phyloP scores from a whole-genome alignment of 2,797 vertebrate genomes.

The Furcifer pardalis region DNA sequence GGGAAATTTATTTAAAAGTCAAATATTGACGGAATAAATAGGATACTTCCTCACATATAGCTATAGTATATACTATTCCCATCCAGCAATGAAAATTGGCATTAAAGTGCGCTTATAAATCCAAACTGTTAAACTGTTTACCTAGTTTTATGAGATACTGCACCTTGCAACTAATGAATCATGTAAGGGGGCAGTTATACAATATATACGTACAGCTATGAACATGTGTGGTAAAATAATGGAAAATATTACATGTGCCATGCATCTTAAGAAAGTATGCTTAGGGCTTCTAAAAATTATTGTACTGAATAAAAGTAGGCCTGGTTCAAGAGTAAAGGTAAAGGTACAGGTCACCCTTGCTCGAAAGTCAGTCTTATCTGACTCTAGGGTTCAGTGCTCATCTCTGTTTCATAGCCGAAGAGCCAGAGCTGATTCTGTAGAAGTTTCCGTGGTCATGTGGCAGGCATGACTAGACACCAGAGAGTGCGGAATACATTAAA shows the following conservation, averaged over 20 bases:
- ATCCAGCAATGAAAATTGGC: not conserved
- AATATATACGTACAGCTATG: no score
- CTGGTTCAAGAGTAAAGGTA: no score
- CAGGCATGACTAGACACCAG: no score
- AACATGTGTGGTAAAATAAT: not conserved
- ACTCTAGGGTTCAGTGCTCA: no score
- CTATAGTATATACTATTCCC: conserved; percentile 12
- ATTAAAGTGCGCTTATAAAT: not conserved
- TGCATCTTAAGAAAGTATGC: not conserved
- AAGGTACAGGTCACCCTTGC: no score
- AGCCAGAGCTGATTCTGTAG: no score
- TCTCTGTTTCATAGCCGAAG: no score
- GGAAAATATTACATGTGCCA: not conserved
- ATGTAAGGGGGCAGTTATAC: not conserved
- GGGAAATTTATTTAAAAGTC: conserved; percentile 30
- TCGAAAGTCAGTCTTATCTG: no score
- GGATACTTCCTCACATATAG: conserved; percentile 43
- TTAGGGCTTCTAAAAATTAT: not conserved
- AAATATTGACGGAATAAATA: conserved; percentile 54
- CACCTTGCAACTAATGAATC: not conserved
- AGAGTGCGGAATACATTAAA: no score
- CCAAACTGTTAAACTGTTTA: not conserved
- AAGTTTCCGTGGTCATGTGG: no score
- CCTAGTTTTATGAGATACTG: not conserved
- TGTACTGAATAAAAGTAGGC: no score